phyloP scores from a whole-genome alignment of 2,888 invertebrate species.

The Halictus ligatus region DNA sequence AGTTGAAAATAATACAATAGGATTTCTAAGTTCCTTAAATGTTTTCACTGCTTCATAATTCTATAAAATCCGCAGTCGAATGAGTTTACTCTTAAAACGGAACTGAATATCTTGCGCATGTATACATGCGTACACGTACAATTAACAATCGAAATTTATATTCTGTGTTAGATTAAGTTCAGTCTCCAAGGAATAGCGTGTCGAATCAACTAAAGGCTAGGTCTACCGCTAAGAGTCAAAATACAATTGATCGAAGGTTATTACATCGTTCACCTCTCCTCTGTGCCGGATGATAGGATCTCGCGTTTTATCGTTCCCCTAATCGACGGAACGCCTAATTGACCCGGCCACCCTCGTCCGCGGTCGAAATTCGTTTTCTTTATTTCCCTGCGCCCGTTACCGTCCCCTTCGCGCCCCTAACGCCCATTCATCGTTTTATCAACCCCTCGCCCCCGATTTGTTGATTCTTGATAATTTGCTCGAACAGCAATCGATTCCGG shows the following conservation, averaged over 20 bases:
- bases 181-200: slow-evolving; percentile 54
- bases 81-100: not conserved
- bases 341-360: slow-evolving; percentile 27
- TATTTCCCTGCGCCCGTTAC: slow-evolving; percentile 1
- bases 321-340: slow-evolving; percentile 17
- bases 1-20: not conserved
- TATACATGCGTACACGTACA: slow-evolving; percentile 38
- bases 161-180: slow-evolving; percentile 45
- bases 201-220: slow-evolving; percentile 51
- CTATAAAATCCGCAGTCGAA: not conserved
- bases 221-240: slow-evolving; percentile 40
- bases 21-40: not conserved
- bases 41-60: not conserved
- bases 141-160: slow-evolving; percentile 30
- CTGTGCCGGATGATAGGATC: not conserved
- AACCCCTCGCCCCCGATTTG: slow-evolving; percentile 6
- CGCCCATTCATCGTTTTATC: not conserved
- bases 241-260: not conserved
- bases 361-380: not conserved
- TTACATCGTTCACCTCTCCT: not conserved
- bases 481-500: not conserved
- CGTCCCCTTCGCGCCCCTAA: not conserved
- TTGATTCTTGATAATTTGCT: not conserved
- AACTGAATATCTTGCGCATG: slow-evolving; percentile 27
- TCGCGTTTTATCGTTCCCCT: slow-evolving; percentile 8